Evolutionary conservation across 2,797 vertebrate species (phyloP).

Genomic region (Bovichtus variegatus): DNA sequence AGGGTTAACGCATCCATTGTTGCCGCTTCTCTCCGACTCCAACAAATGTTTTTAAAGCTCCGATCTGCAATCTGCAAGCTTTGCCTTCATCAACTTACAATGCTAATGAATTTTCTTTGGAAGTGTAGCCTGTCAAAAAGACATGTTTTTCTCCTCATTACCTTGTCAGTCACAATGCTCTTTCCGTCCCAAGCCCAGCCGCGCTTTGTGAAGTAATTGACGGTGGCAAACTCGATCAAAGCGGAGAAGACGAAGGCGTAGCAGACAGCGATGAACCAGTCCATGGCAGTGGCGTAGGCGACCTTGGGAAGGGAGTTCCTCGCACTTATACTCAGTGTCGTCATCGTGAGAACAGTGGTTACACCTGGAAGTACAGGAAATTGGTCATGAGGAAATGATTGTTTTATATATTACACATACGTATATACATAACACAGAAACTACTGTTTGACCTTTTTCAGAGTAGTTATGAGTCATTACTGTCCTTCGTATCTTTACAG

Average conservation of each 20-base stretch:
- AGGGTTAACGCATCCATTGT: constrained; percentile 7
- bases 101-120: constrained; percentile 38
- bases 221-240: constrained; percentile 97
- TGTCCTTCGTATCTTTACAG: constrained; percentile 3
- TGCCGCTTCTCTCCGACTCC: background rate
- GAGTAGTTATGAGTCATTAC: constrained; percentile 3
- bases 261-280: constrained; percentile 99
- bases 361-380: constrained; percentile 86
- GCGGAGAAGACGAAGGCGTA: constrained; percentile 99
- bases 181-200: constrained; percentile 99
- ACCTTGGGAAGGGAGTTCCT: constrained; percentile 99
- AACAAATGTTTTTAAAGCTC: constrained; percentile 16
- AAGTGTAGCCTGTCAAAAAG: constrained; percentile 35
- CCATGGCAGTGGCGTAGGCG: constrained; percentile 98
- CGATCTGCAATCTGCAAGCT: background rate
- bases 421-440: background rate
- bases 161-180: constrained; percentile 97
- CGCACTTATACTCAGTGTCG: constrained; percentile 96
- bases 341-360: constrained; percentile 98
- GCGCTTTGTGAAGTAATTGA: constrained; percentile 99
- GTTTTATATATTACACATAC: background rate
- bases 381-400: background rate
- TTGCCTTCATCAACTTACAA: constrained; percentile 3
- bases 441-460: constrained; percentile 6
- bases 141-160: constrained; percentile 70